Base-by-base conservation (phyloP, 1,140 invertebrate genomes). In the Chionoecetes opilio region DNA sequence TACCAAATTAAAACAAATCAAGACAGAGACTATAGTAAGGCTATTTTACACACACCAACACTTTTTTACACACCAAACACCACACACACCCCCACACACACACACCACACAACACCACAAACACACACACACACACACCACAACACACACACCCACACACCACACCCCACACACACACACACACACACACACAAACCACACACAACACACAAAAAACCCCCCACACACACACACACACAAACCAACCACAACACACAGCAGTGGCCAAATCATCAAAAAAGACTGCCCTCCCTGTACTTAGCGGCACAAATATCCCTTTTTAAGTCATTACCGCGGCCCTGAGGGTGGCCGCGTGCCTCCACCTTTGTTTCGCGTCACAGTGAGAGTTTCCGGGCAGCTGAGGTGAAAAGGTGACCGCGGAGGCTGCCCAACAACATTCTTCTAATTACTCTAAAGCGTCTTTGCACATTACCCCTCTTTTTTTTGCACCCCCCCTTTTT, bases 221-320 rank as follows among this genome's bases (percentile, higher is more conserved):
- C 17, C 32, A 87, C 32, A 87, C 53, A 63, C 17, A 63, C 53
- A 63, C n/a, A 35, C 34, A 35, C 34, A 35, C 34, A 35, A 3
- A 35, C 32, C 17, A 3, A 32, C n/a, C n/a, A n/a, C n/a, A n/a
- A n/a, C n/a, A n/a, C n/a, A n/a, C n/a, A n/a, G n/a, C n/a, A 75
- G 21, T n/a, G 63, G 63, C 6, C 63, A 17, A 75, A n/a, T 75
- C 26, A 75, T 75, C 63, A 75, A n/a, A 75, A 75, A n/a, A 1
- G 63, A 75, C 63, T n/a, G 21, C n/a, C n/a, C 2, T 26, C n/a
- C 63, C 63, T 75, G 63, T 75, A 75, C 21, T 75, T 75, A 75
- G 63, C 63, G 63, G 63, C 63, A 75, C 63, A 75, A 75, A 21
- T 75, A 75, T 75, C 63, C 63, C 63, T 75, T 75, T 75, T 75